Evolutionary conservation across 1,140 invertebrate genomes (phyloP).

Genomic region (Andrena cerasifolii): DNA sequence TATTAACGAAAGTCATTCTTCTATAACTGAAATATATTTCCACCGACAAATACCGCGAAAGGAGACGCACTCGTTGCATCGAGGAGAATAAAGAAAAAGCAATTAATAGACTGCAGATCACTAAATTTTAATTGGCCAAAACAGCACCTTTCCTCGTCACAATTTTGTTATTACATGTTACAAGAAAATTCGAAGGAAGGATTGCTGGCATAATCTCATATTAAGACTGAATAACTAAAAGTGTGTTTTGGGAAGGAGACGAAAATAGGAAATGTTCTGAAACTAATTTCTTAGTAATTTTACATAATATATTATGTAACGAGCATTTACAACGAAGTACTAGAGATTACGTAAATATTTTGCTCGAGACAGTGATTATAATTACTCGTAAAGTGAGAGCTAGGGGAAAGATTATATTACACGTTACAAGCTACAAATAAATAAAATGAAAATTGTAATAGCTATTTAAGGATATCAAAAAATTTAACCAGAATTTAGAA

Average conservation of each 20-base stretch:
- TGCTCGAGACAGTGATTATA: not conserved
- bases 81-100: too few species aligned
- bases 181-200: too few species aligned
- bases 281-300: not conserved
- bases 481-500: not conserved
- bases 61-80: too few species aligned
- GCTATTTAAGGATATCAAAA: not conserved
- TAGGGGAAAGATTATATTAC: not conserved
- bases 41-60: too few species aligned
- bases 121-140: not conserved
- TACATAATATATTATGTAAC: slow-evolving; percentile 8
- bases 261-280: slow-evolving; percentile 5
- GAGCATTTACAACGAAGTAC: slow-evolving; percentile 6
- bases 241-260: slow-evolving; percentile 12
- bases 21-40: slow-evolving; percentile 7
- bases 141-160: not conserved
- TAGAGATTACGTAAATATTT: not conserved
- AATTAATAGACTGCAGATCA: not conserved
- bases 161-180: too few species aligned
- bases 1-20: not conserved
- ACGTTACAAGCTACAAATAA: not conserved
- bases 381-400: not conserved
- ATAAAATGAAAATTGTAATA: not conserved
- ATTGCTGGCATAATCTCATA: not conserved
- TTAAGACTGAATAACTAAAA: not conserved